These are phyloP conservation scores for Laticauda colubrina DNA, from an alignment of 2,113 vertebrate genomes.

Conservation along the genomic window DNA sequence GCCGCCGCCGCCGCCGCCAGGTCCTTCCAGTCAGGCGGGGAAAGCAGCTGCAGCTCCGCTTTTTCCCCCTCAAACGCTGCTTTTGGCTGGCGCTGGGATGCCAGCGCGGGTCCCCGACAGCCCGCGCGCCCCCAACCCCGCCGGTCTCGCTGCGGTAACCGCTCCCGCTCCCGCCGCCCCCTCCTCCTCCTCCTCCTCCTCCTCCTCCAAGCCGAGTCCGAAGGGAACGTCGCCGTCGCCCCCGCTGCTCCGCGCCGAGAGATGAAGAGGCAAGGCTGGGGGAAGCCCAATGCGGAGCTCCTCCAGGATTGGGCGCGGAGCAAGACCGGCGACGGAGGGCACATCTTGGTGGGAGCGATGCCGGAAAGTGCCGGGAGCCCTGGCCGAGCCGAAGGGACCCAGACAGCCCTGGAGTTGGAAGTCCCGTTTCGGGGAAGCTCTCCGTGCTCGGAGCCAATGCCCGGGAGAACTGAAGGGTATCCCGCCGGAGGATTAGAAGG, in stretches of 20 bases:
- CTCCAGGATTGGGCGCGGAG: neutral
- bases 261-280: conserved; percentile 51
- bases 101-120: neutral
- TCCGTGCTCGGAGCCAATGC: neutral
- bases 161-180: neutral
- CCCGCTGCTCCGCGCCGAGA: neutral
- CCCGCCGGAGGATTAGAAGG: conserved; percentile 9
- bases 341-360: neutral
- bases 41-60: neutral
- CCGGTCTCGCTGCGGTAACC: neutral
- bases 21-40: neutral
- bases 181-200: neutral
- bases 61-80: neutral
- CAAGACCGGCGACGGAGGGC: neutral
- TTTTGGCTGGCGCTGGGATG: neutral
- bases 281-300: conserved; percentile 21
- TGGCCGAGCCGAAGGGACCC: neutral
- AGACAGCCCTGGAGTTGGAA: neutral
- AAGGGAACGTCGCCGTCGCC: neutral
- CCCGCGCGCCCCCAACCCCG: neutral
- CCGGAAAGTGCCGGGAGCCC: neutral
- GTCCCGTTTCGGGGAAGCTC: neutral
- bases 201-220: neutral
- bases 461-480: conserved; percentile 30
- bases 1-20: neutral